Base-by-base conservation (phyloP, 2,888 invertebrate genomes). In the Platycheirus rosarum region DNA sequence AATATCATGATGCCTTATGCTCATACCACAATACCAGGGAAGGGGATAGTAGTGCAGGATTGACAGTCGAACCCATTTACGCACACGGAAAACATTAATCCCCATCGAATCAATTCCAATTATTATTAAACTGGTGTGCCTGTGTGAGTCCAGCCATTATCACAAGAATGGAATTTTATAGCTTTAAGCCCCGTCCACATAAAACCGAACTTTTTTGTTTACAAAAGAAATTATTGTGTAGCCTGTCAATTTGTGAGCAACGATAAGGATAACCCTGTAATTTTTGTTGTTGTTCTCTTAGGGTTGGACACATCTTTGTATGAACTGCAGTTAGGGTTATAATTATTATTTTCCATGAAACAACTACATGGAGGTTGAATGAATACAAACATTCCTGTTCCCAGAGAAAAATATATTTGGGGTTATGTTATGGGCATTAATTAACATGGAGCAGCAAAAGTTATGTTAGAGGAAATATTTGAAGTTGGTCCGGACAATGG, bases 31-130 rank as follows among this genome's bases (percentile, higher is more conserved):
- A 4, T 0, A 16, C 40, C 57, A 62, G 55, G 13, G 55, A 16
- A 9, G 16, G 26, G 26, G 26, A 4, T 26, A 48, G n/a, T 23
- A 13, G 13, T 35, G 26, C 13, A 32, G 29, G 5, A 32, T 13
- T 55, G 32, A 29, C 20, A 46, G 40, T 63, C 63, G 44, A 55
- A 69, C 44, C n/a, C n/a, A n/a, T n/a, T n/a, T n/a, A n/a, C n/a
- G 46, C 66, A 48, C 69, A 62, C 16, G 44, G 29, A 32, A 65
- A 57, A 57, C 75, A 80, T 53, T 80, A 70, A 75, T 75, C 65
- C 75, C 77, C 49, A 57, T 63, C 69, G 44, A 70, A 70, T 75
- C 46, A 48, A 75, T 70, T 80, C 65, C 75, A 75, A 79, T 79
- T n/a, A n/a, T n/a, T n/a, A n/a, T n/a, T 75, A 74, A 69, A 71